These are phyloP conservation scores for Siphonodentalium dalli DNA, from an alignment of 2,888 invertebrate species.

Conservation along the genomic window DNA sequence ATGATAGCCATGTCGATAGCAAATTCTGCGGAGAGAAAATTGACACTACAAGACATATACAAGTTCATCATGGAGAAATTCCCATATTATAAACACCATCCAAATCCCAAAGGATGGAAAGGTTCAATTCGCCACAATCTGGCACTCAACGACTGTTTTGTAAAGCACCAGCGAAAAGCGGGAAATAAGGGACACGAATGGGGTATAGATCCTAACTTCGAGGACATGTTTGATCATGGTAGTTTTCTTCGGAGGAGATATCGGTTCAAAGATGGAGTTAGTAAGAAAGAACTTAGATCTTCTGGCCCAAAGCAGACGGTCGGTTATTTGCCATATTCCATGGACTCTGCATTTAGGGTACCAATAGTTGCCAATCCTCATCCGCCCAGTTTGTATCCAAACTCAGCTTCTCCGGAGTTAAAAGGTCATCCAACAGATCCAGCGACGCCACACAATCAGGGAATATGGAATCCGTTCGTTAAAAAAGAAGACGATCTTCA, in stretches of 20 bases:
- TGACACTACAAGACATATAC: conserved; percentile 51
- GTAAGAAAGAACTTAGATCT: too few relatives aligned
- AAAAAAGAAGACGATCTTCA: too few relatives aligned
- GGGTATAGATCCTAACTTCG: conserved; percentile 51
- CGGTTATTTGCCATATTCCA: too few relatives aligned
- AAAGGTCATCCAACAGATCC: too few relatives aligned
- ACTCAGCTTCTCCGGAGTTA: too few relatives aligned
- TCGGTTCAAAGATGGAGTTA: conserved; percentile 44
- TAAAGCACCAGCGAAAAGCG: conserved; percentile 46
- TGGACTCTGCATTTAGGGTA: too few relatives aligned
- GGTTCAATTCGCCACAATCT: conserved; percentile 57
- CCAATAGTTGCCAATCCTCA: too few relatives aligned
- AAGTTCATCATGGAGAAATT: conserved; percentile 48
- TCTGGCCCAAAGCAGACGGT: too few relatives aligned
- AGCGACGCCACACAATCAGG: too few relatives aligned
- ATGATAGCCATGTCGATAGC: conserved; percentile 56
- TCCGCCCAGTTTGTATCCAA: too few relatives aligned
- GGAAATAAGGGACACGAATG: conserved; percentile 56
- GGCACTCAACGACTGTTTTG: conserved; percentile 57
- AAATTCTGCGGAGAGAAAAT: conserved; percentile 37
- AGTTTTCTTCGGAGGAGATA: conserved; percentile 52
- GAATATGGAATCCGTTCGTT: too few relatives aligned
- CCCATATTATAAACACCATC: conserved; percentile 45
- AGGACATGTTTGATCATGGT: conserved; percentile 57
- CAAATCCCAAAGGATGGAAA: conserved; percentile 51